Evolutionary conservation across 2,888 invertebrate species (phyloP).

Genomic region (Apotomis turbidana): DNA sequence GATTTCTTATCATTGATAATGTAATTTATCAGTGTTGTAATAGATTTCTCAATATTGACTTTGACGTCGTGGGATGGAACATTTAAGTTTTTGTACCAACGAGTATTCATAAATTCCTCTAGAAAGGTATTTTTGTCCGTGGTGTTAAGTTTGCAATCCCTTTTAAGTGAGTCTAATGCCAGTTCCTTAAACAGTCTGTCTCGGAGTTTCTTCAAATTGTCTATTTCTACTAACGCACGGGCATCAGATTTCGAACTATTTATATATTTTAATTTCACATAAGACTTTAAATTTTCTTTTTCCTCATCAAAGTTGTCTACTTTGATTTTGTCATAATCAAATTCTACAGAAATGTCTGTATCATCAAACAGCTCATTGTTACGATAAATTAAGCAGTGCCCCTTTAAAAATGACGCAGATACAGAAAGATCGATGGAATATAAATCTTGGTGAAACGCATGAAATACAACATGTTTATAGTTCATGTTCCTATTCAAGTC

Average conservation of each 20-base stretch:
- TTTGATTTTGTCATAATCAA: constrained; percentile 53
- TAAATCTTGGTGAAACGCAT: constrained; percentile 46
- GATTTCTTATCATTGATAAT: constrained; percentile 56
- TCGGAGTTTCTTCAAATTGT: constrained; percentile 51
- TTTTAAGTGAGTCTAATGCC: constrained; percentile 27
- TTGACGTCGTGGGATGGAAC: constrained; percentile 40
- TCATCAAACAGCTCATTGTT: constrained; percentile 49
- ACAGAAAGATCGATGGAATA: constrained; percentile 50
- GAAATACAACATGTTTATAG: constrained; percentile 53
- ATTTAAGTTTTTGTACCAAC: constrained; percentile 51
- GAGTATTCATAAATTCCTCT: constrained; percentile 46
- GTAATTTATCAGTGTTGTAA: constrained; percentile 59
- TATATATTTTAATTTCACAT: constrained; percentile 56
- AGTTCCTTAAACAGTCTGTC: constrained; percentile 49
- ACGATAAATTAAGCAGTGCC: constrained; percentile 50
- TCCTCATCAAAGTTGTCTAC: constrained; percentile 50
- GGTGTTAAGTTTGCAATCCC: constrained; percentile 44
- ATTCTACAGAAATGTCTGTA: constrained; percentile 54
- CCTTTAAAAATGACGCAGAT: constrained; percentile 50
- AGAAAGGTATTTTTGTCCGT: constrained; percentile 50
- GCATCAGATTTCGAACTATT: constrained; percentile 45
- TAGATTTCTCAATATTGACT: constrained; percentile 54
- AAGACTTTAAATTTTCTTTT: constrained; percentile 54
- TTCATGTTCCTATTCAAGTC: constrained; percentile 48
- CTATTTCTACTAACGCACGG: constrained; percentile 53